Conservation (phyloP, 1,140 invertebrate species). For the Dinoponera quadriceps region DNA sequence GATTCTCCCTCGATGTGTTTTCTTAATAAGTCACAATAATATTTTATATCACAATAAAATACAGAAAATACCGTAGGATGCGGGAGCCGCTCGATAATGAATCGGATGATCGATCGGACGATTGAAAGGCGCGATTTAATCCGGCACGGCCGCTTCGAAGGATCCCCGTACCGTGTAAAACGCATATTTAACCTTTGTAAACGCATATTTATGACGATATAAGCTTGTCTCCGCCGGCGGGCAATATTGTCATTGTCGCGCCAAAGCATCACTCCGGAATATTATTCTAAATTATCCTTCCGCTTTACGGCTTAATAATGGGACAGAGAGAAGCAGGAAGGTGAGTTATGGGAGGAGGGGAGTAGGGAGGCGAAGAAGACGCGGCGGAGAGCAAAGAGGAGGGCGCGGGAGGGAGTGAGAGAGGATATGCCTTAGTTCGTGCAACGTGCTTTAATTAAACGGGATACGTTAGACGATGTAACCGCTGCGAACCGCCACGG, state of each 20-base stretch:
- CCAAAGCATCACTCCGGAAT: constrained; percentile 49
- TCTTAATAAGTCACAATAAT: no score
- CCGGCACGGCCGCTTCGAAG: not conserved
- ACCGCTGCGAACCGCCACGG: constrained; percentile 53
- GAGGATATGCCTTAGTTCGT: constrained; percentile 55
- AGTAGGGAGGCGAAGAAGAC: not conserved
- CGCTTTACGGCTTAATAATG: constrained; percentile 57
- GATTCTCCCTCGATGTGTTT: no score
- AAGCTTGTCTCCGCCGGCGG: not conserved
- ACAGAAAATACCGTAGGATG: no score
- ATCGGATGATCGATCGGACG: no score
- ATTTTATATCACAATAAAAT: no score
- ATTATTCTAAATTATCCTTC: constrained; percentile 65
- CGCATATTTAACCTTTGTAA: constrained; percentile 13
- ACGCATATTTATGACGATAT: constrained; percentile 23
- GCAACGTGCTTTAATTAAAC: constrained; percentile 73
- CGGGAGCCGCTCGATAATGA: no score
- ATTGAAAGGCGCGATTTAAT: not conserved
- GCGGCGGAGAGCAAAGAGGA: not conserved
- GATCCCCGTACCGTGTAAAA: not conserved
- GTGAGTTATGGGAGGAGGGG: not conserved
- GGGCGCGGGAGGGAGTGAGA: constrained; percentile 4
- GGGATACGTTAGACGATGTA: constrained; percentile 71
- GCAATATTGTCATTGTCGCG: constrained; percentile 48
- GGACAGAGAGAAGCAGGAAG: constrained; percentile 24